Percentiles rank a stretch among this genome's conserved stretches.
These are phyloP conservation scores for Drosophila serrata DNA, from an alignment of 1,140 invertebrate genomes.

Conservation along the genomic window DNA sequence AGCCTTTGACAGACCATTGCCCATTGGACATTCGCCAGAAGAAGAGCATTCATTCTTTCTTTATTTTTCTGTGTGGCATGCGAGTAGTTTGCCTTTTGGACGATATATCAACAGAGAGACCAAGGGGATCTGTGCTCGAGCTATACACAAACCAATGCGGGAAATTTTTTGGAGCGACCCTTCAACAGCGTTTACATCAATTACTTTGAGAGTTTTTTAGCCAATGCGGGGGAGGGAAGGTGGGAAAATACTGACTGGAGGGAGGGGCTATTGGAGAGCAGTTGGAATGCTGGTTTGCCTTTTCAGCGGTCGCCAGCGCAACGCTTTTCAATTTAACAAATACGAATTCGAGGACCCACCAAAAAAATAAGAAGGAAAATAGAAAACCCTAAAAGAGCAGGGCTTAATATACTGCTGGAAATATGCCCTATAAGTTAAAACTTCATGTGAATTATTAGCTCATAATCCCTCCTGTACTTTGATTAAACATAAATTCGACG, in stretches of 20 bases:
- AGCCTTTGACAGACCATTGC: slow-evolving; percentile 22
- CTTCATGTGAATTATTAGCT: no score
- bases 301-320: slow-evolving; percentile 59
- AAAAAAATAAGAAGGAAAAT: slow-evolving; percentile 17
- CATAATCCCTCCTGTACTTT: background rate
- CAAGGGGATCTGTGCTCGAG: background rate
- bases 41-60: background rate
- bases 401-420: background rate
- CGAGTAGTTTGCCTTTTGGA: slow-evolving; percentile 1
- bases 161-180: slow-evolving; percentile 26
- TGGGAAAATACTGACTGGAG: background rate
- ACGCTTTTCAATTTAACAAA: slow-evolving; percentile 78
- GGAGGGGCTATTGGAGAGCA: slow-evolving; percentile 17
- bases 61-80: background rate
- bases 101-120: slow-evolving; percentile 27
- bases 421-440: slow-evolving; percentile 1
- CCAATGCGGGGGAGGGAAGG: background rate
- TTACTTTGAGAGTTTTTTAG: slow-evolving; percentile 73
- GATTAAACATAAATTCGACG: rapidly evolving
- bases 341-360: slow-evolving; percentile 53
- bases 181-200: slow-evolving; percentile 65
- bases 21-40: background rate
- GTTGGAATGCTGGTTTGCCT: slow-evolving; percentile 58
- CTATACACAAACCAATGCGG: slow-evolving; percentile 44
- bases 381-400: slow-evolving; percentile 17